Evolutionary conservation across 2,797 vertebrate genomes (phyloP).

Genomic region (Cossypha dichroa): DNA sequence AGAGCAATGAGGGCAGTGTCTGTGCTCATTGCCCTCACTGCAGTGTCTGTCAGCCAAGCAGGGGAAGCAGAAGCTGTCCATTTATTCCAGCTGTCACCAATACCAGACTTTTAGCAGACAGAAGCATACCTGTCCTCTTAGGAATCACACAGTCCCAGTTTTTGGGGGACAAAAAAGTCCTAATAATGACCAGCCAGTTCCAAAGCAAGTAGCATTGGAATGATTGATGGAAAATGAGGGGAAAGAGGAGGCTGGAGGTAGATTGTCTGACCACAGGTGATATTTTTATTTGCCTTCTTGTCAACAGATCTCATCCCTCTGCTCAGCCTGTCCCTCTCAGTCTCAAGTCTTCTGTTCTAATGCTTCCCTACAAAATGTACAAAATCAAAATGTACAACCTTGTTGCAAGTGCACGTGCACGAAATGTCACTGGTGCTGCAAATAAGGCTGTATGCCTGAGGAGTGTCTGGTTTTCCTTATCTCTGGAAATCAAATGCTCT

Average conservation of each 20-base stretch:
- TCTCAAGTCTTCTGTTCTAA: not conserved
- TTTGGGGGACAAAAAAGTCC: rapidly evolving
- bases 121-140: not conserved
- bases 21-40: not conserved
- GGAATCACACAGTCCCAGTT: not conserved
- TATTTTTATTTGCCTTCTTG: not conserved
- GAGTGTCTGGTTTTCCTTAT: not conserved
- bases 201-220: not conserved
- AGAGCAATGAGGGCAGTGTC: not conserved
- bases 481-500: not conserved
- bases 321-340: not conserved
- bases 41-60: not conserved
- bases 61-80: not conserved
- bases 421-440: not conserved
- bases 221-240: not conserved
- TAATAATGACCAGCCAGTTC: not conserved
- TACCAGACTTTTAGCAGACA: not conserved
- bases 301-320: not conserved
- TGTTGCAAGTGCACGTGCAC: rapidly evolving
- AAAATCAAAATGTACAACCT: not conserved
- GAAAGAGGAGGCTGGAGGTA: not conserved
- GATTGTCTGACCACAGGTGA: not conserved
- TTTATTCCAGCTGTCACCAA: not conserved
- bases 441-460: not conserved
- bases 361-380: not conserved